Evolutionary conservation across 92 coral and sea anemone species (phyloP), one percentile per base, ranked within the genome.

Genomic region (Scolanthus callimorphus): DNA sequence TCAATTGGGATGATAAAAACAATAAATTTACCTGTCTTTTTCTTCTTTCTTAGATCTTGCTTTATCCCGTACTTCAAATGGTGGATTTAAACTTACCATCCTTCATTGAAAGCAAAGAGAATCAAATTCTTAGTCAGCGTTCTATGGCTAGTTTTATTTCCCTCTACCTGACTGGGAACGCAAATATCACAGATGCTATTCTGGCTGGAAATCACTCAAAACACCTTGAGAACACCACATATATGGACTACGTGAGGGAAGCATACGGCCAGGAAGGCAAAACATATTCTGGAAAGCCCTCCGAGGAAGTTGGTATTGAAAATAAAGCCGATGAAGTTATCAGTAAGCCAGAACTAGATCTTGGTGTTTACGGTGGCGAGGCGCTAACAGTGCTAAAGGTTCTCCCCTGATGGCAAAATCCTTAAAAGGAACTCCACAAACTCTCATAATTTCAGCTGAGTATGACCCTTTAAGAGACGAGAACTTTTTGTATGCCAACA

Each of bases 381-480:
- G 91, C 91, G 17, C 65, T 92, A 25, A 73, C 73, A 3, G 69
- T 71, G 41, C 63, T 4, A 78, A 63, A 47, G 92, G 71, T 6
- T 88, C 96, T 0, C 96, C 98, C 12, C 53, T 92, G 61, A 72
- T 92, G 65, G 98, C 90, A 0, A 59, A 83, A 10, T 77, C 69
- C 29, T 55, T 88, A 9, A 55, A 76, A 29, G 98, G 98, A 25
- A 69, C 79, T 31, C 98, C 98, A 0, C 72, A 70, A 11, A 88
- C 98, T 10, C 74, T 88, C 55, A 12, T 88, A 20, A 46, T 77
- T 6, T 76, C 88, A 6, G 89, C 98, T n/a, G 82, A 92, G 15
- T 73, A 63, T 73, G 98, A 92, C 43, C 86, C 89, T 20, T 60
- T 84, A 4, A 82, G 78, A 67, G 96, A 85, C 39, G 98, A 92